Conservation (phyloP, 1,140 invertebrate species). For the Dermatophagoides farinae region DNA sequence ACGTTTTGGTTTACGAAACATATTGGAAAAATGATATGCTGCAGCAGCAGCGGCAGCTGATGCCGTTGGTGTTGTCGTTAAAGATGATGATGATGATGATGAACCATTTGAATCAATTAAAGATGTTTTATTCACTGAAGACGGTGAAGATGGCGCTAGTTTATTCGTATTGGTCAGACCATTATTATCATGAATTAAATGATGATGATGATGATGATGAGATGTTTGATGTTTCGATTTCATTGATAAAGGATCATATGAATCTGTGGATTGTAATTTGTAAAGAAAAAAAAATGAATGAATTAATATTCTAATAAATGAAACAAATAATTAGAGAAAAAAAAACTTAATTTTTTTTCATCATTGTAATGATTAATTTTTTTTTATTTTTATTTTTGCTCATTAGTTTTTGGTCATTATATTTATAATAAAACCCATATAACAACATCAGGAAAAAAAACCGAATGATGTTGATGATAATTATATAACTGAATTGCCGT, state of each 20-base stretch:
- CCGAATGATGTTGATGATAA: no score
- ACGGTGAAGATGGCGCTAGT: not conserved
- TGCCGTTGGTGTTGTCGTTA: not conserved
- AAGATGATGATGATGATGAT: not conserved
- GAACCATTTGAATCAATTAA: not conserved
- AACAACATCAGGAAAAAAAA: no score
- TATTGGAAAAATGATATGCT: not conserved
- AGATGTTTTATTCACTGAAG: not conserved
- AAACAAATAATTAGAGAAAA: not conserved
- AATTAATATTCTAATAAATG: not conserved
- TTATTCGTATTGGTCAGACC: not conserved
- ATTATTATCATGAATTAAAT: not conserved
- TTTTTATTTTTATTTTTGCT: no score
- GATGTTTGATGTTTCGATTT: not conserved
- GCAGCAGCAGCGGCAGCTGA: not conserved
- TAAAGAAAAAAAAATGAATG: not conserved
- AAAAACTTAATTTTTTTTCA: no score
- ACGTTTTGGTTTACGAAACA: constrained; percentile 36
- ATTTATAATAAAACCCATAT: no score
- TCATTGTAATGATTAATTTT: no score
- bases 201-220: not conserved
- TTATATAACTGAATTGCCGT: no score
- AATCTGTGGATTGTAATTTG: no score
- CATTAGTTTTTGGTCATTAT: no score
- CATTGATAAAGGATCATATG: no score